Conservation (phyloP, 2,113 vertebrate species). For the Stigmatopora nigra region DNA sequence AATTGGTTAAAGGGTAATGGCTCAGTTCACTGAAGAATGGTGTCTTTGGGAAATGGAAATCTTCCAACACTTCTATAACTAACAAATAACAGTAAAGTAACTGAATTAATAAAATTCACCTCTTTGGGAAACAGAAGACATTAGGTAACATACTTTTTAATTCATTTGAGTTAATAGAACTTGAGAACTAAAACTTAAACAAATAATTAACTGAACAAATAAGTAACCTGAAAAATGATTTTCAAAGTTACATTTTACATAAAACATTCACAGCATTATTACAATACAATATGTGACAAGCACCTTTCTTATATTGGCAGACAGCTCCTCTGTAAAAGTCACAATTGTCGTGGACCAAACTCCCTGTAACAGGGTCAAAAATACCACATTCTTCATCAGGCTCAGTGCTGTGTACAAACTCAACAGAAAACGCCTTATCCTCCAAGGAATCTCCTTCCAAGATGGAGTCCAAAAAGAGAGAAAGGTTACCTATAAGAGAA, state of each 20-base stretch:
- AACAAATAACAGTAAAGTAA: neutral
- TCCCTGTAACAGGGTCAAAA: slow-evolving; percentile 54
- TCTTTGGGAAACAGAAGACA: slow-evolving; percentile 50
- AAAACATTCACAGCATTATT: neutral
- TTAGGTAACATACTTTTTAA: slow-evolving; percentile 17
- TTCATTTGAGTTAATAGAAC: neutral
- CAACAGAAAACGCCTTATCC: slow-evolving; percentile 38
- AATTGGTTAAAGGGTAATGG: slow-evolving; percentile 36
- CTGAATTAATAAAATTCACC: slow-evolving; percentile 6
- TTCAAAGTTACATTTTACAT: neutral
- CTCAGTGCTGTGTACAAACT: slow-evolving; percentile 12
- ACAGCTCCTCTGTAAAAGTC: slow-evolving; percentile 51
- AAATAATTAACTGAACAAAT: neutral
- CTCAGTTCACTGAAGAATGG: slow-evolving; percentile 56
- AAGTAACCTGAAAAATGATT: neutral
- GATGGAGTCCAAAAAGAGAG: slow-evolving; percentile 13
- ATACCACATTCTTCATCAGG: slow-evolving; percentile 48
- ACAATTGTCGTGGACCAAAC: slow-evolving; percentile 33
- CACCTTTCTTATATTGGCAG: slow-evolving; percentile 69
- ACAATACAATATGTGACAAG: neutral
- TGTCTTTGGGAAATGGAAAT: slow-evolving; percentile 51
- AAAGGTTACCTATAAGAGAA: slow-evolving; percentile 40
- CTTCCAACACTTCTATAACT: slow-evolving; percentile 44
- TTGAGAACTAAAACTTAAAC: neutral
- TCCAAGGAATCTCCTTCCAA: slow-evolving; percentile 13